Evolutionary conservation across 2,888 invertebrate genomes (phyloP).

Genomic region (Lasioglossum marginatum): DNA sequence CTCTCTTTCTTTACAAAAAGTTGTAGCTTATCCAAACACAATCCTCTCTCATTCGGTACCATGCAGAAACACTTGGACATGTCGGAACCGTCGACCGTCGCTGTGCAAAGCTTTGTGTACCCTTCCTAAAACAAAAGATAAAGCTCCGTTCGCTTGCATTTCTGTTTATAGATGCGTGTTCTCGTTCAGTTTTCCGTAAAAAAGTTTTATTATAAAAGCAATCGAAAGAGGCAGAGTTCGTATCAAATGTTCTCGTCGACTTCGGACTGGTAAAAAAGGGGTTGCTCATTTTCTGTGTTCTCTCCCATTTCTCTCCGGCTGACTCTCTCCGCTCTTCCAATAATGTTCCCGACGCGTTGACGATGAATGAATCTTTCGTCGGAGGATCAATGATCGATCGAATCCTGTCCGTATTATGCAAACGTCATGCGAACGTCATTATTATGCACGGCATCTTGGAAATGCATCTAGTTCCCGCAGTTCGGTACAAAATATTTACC

Average conservation of each 20-base stretch:
- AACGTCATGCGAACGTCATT: conserved; percentile 50
- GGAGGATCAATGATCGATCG: conserved; percentile 19
- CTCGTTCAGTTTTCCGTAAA: conserved; percentile 12
- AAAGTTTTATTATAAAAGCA: conserved; percentile 39
- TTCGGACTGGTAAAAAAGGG: background rate
- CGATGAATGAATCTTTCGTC: conserved; percentile 3
- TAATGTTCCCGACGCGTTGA: background rate
- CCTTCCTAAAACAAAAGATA: background rate
- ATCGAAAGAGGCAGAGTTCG: conserved; percentile 9
- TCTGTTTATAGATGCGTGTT: background rate
- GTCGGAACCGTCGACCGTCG: conserved; percentile 20
- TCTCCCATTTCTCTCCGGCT: background rate
- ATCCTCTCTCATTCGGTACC: background rate
- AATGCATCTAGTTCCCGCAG: conserved; percentile 49
- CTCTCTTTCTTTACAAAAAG: background rate
- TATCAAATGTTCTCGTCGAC: conserved; percentile 13
- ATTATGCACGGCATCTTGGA: conserved; percentile 53
- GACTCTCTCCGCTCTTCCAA: background rate
- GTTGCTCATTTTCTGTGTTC: background rate
- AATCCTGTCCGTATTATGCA: conserved; percentile 28
- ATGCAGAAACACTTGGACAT: background rate
- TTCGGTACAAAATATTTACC: conserved; percentile 71
- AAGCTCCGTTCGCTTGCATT: conserved; percentile 13
- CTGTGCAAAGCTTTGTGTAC: background rate
- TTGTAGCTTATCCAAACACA: background rate